Evolutionary conservation across 1,140 invertebrate genomes (phyloP), one percentile per base, ranked within the genome.

Genomic region (Mycetomoellerius zeteki): DNA sequence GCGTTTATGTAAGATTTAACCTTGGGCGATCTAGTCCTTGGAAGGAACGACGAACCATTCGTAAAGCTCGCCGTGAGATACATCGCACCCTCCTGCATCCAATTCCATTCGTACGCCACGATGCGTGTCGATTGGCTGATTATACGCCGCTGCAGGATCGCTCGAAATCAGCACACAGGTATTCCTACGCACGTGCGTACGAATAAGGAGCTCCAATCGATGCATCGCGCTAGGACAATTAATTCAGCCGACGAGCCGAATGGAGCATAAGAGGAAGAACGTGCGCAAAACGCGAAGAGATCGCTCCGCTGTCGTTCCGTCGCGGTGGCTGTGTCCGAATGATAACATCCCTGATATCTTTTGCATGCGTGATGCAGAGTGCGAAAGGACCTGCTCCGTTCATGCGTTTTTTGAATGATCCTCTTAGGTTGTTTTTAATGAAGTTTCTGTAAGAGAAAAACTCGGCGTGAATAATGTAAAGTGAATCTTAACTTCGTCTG

Each of bases 401-500:
- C 21, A 52, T 33, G 27, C 30, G 21, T 37, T 69, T 86, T 60
- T 81, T 62, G 60, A 54, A 6, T 8, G 21, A 16, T n/a, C 60
- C 5, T n/a, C 3, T 37, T 76, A n/a, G 21, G 33, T 50, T 80
- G 27, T 67, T 71, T 78, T 86, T 24, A 27, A 37, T 54, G 72
- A 87, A 80, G 37, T 43, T 62, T 52, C 52, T 62, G 62, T 52
- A 85, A 84, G 85, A 84, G 67, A 86, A 90, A 90, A 88, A 64
- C 78, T 64, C 43, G 75, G 24, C 64, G 86, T 81, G 52, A 86
- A 90, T 90, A 91, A 91, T 91, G 64, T 88, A 86, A 91, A 86
- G 58, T 85, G 73, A 73, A 73, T 72, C 87, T 69, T 37, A 87
- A 47, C 77, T 87, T 65, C 78, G 82, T 91, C 91, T 43, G 10